Evolutionary conservation across 2,113 vertebrate genomes (phyloP), one percentile per base, ranked within the genome.

Genomic region (Amblyopsis rosae): DNA sequence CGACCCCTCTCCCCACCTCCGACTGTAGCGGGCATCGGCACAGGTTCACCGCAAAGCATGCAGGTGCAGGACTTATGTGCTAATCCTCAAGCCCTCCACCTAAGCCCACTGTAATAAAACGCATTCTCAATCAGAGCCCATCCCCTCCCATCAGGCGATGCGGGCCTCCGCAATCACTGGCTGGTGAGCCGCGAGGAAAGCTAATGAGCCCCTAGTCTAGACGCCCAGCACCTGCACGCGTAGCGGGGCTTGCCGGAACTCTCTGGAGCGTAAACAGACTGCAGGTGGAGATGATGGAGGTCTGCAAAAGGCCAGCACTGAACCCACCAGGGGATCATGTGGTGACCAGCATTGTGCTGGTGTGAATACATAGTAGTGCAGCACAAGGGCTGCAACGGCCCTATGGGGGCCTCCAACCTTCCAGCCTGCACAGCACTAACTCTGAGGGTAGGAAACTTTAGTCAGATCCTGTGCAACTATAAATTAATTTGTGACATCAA

Each of bases 121-220:
- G 85, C 73, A 51, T 86, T 90, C 91, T 92, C 88, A 92, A 92
- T 93, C 91, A 93, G 88, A 84, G 87, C 83, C 83, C 79, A 84
- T 86, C 89, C 88, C 84, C 87, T 86, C 90, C 89, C 87, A 81
- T 71, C 73, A 82, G 86, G 82, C 81, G 73, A 41, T 45, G 75
- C 88, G 87, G 87, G 86, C 87, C 84, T 81, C 79, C 57, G 87
- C 90, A 92, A 92, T 93, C 91, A 92, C 80, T 79, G 70, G 85
- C 80, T 87, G 88, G 87, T 86, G 86, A 91, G 89, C 87, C 65
- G 63, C 73, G 65, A 84, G 35, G 91, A 92, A 92, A 93, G 90
- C 90, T 92, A 93, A 92, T 92, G 89, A 93, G 90, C 79, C 82
- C 83, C 83, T 81, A 69, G 87, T 91, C 89, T 91, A 91, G 91